A percentile compares a stretch with the other conserved stretches of the same genome.
These are phyloP conservation scores for Lagopus leucura DNA, from an alignment of 2,113 vertebrate species.

Conservation along the genomic window DNA sequence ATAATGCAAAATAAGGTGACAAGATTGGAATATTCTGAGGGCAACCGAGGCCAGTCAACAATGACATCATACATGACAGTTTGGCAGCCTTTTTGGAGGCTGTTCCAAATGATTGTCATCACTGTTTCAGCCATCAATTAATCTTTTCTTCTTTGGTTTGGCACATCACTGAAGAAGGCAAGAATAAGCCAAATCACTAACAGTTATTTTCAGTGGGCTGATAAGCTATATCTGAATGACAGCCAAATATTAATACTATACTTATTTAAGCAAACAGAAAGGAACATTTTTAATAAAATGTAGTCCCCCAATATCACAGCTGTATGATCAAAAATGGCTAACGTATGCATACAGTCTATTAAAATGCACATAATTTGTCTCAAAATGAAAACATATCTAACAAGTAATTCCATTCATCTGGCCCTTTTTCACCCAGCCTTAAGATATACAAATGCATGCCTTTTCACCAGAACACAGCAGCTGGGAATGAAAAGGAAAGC, in stretches of 20 bases:
- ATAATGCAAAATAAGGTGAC: background rate
- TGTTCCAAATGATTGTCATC: conserved; percentile 46
- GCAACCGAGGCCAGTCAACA: conserved; percentile 35
- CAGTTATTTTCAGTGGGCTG: background rate
- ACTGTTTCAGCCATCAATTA: conserved; percentile 40
- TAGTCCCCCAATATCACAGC: conserved; percentile 32
- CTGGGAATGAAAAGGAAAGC: conserved; percentile 92
- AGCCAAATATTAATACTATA: conserved; percentile 44
- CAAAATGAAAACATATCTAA: conserved; percentile 81
- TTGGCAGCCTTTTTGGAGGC: conserved; percentile 38
- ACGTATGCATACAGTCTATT: conserved; percentile 77
- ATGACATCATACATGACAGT: background rate
- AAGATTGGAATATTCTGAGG: conserved; percentile 15
- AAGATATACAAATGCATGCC: conserved; percentile 89
- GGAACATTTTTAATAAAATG: background rate
- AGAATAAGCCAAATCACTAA: conserved; percentile 26
- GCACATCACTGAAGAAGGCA: background rate
- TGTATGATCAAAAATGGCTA: conserved; percentile 67
- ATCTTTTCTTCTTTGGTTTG: conserved; percentile 19
- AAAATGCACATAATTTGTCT: conserved; percentile 82
- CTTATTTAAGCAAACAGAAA: conserved; percentile 48
- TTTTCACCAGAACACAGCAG: conserved; percentile 90
- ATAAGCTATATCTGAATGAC: conserved; percentile 11
- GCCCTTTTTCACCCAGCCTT: conserved; percentile 74
- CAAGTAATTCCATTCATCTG: conserved; percentile 83